Evolutionary conservation across 92 coral and sea anemone species (phyloP).

Genomic region (Isaurus tuberculatus): DNA sequence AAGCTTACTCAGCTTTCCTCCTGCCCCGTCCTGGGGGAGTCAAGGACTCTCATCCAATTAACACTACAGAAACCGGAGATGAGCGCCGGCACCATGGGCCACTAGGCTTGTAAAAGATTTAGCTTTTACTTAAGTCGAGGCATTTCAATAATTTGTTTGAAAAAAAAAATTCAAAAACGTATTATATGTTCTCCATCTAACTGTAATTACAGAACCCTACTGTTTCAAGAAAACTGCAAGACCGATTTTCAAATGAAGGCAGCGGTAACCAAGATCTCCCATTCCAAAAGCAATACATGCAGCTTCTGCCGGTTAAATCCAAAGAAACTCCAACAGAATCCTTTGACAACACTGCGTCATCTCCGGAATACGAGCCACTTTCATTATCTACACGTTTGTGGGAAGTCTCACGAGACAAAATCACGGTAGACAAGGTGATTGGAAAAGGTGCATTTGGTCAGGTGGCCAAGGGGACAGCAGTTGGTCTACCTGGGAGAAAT

Average conservation of each 20-base stretch:
- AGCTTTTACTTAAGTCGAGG: no score
- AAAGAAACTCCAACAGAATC: not conserved
- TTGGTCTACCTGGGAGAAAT: constrained; percentile 5
- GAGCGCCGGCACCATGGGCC: no score
- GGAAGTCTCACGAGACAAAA: constrained; percentile 42
- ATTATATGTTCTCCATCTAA: not conserved
- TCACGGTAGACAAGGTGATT: constrained; percentile 36
- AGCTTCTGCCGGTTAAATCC: constrained; percentile 10
- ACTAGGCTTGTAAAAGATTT: no score
- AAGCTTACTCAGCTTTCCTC: no score
- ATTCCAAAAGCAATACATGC: constrained; percentile 13
- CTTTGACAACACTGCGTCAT: not conserved
- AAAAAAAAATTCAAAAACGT: no score
- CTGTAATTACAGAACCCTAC: constrained; percentile 4
- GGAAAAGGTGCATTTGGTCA: no score
- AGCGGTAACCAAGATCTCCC: not conserved
- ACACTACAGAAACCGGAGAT: no score
- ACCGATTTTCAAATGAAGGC: not conserved
- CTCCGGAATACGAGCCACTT: constrained; percentile 31
- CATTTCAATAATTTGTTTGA: no score
- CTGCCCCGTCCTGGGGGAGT: no score
- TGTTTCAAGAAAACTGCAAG: not conserved
- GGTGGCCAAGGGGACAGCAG: constrained; percentile 47
- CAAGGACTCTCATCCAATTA: no score
- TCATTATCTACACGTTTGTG: constrained; percentile 35